phyloP scores from a whole-genome alignment of 2,113 vertebrate species.

The Dromaius novaehollandiae region DNA sequence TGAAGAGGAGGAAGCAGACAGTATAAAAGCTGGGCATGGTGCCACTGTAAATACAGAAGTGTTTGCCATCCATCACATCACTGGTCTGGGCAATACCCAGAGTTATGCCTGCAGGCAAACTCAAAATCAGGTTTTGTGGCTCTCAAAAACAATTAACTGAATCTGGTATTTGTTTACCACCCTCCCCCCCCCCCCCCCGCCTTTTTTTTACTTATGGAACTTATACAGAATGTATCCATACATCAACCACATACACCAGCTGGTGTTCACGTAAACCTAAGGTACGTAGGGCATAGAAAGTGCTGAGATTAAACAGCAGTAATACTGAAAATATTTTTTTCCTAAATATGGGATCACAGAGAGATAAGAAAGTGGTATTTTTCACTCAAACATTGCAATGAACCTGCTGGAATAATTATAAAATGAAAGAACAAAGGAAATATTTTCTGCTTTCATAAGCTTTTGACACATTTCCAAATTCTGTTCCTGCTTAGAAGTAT shows the following conservation, averaged over 20 bases:
- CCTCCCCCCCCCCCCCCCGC: too few species aligned
- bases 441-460: neutral
- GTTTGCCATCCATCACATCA: slow-evolving; percentile 40
- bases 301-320: neutral
- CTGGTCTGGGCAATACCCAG: slow-evolving; percentile 24
- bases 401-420: neutral
- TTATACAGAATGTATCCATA: neutral
- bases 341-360: neutral
- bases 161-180: neutral
- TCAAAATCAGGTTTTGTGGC: slow-evolving; percentile 25
- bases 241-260: neutral
- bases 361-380: neutral
- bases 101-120: neutral
- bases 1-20: slow-evolving; percentile 30
- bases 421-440: neutral
- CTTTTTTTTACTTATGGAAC: neutral
- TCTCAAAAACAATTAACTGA: slow-evolving; percentile 35
- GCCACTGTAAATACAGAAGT: slow-evolving; percentile 39
- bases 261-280: neutral
- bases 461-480: neutral
- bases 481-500: neutral
- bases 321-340: neutral
- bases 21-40: slow-evolving; percentile 19
- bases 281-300: neutral
- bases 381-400: neutral